These are phyloP conservation scores for Anoura caudifer DNA, from an alignment of 2,113 vertebrate species.

Conservation along the genomic window DNA sequence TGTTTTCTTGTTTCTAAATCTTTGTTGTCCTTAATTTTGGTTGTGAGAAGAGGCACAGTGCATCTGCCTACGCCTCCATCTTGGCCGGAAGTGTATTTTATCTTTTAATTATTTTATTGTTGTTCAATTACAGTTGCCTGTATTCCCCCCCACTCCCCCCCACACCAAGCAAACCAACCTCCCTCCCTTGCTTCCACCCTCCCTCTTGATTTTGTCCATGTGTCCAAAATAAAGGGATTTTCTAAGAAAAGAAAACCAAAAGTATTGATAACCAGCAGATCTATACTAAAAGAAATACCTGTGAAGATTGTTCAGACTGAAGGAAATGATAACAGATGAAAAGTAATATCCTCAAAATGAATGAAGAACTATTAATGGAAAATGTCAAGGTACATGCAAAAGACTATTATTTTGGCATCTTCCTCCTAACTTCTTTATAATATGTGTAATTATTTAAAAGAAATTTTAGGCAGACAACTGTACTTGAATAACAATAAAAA, in stretches of 20 bases:
- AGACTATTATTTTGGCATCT: not conserved
- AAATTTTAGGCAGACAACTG: too few relatives aligned
- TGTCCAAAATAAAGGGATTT: not conserved
- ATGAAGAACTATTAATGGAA: not conserved
- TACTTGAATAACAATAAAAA: not conserved
- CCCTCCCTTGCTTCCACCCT: too few relatives aligned
- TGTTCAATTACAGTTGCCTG: too few relatives aligned
- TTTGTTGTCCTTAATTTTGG: too few relatives aligned
- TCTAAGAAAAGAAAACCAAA: slow-evolving; percentile 2
- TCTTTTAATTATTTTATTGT: too few relatives aligned
- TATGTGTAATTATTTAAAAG: not conserved
- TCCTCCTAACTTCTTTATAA: not conserved
- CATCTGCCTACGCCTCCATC: too few relatives aligned
- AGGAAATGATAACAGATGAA: not conserved
- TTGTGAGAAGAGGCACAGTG: too few relatives aligned
- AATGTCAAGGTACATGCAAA: not conserved
- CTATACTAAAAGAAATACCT: not conserved
- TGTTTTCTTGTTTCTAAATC: too few relatives aligned
- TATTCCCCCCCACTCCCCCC: too few relatives aligned
- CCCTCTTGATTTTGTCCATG: too few relatives aligned
- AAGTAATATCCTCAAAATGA: not conserved
- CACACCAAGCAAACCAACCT: too few relatives aligned
- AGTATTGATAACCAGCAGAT: not conserved
- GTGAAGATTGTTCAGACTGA: not conserved
- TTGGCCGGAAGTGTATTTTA: too few relatives aligned